Percentiles rank a stretch among this genome's conserved stretches.
phyloP scores from a whole-genome alignment of 2,113 vertebrate species.

The Motacilla alba region DNA sequence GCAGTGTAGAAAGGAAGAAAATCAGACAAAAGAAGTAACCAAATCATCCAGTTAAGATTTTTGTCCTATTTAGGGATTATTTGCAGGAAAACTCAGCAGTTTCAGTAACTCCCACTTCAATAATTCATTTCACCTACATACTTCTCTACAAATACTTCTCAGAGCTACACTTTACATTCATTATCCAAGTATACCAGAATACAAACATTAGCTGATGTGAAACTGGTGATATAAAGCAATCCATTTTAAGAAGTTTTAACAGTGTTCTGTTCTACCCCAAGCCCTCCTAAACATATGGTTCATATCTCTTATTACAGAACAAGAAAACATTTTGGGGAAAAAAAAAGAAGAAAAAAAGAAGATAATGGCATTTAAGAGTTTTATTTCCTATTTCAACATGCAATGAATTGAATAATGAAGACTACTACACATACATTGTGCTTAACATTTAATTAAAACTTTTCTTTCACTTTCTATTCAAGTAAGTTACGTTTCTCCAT shows the following conservation, averaged over 20 bases:
- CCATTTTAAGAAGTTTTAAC: not conserved
- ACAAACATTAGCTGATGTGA: not conserved
- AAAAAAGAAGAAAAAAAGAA: fast-evolving
- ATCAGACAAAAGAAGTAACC: not conserved
- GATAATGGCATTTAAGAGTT: not conserved
- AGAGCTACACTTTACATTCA: not conserved
- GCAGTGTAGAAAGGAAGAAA: not conserved
- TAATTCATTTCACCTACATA: not conserved
- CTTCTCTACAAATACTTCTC: not conserved
- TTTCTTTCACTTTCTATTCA: not conserved
- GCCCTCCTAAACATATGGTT: not conserved
- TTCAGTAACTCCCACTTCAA: not conserved
- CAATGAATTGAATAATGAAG: not conserved
- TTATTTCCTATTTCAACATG: not conserved
- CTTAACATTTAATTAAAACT: not conserved
- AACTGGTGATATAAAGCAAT: not conserved
- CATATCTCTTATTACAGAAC: not conserved
- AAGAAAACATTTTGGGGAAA: not conserved
- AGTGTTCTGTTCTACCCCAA: not conserved
- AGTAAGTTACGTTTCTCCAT: not conserved
- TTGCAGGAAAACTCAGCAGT: not conserved
- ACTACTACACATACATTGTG: not conserved
- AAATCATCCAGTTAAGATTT: not conserved
- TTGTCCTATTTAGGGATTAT: not conserved
- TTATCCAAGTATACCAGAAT: not conserved